A percentile compares a stretch with the other conserved stretches of the same genome.
Evolutionary conservation across 2,797 vertebrate genomes (phyloP).

Genomic region (Microctenopoma stevenorrisi): DNA sequence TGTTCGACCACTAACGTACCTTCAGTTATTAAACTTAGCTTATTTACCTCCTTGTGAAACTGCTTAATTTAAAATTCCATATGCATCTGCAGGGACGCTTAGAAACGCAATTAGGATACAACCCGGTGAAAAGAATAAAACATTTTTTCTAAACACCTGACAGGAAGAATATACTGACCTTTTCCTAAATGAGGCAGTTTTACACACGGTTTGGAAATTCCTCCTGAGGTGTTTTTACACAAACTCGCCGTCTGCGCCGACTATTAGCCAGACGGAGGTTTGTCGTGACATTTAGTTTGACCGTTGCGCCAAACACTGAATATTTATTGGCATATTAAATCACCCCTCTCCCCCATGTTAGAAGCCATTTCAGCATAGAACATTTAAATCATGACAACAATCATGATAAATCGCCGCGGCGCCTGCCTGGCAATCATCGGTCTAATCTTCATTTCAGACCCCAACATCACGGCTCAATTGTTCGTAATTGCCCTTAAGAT

Average conservation of each 20-base stretch:
- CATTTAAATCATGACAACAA: conserved; percentile 75
- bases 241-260: conserved; percentile 36
- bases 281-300: conserved; percentile 77
- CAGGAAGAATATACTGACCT: conserved; percentile 65
- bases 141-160: conserved; percentile 28
- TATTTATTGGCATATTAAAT: conserved; percentile 78
- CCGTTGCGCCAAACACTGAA: conserved; percentile 69
- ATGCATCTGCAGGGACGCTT: conserved; percentile 40
- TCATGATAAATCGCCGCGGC: conserved; percentile 70
- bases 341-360: conserved; percentile 21
- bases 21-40: neutral
- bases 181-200: conserved; percentile 63
- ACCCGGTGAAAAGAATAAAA: conserved; percentile 5
- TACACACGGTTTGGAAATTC: conserved; percentile 44
- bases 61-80: neutral
- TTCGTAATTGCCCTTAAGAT: conserved; percentile 77
- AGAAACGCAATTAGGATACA: conserved; percentile 60
- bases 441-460: conserved; percentile 77
- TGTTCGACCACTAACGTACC: neutral
- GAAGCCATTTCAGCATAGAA: conserved; percentile 58
- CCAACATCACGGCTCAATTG: conserved; percentile 72
- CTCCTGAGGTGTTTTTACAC: conserved; percentile 39
- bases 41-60: conserved; percentile 4
- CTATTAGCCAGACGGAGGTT: conserved; percentile 65
- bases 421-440: conserved; percentile 67